Base-by-base conservation (phyloP, 2,113 vertebrate genomes). In the Phrynosoma blainvillii region DNA sequence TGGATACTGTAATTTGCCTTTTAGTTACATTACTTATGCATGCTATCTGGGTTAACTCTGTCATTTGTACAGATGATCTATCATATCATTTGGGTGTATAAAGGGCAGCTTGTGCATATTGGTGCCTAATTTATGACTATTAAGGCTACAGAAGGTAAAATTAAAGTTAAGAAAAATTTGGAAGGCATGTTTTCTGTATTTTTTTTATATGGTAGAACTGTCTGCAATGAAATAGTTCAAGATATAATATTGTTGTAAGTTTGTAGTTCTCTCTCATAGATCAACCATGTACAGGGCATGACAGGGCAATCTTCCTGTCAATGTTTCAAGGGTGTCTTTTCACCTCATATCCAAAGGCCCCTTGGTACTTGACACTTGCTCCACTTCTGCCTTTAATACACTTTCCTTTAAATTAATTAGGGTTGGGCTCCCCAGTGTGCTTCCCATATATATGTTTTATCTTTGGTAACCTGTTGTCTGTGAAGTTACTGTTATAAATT, bases 41-140 rank as follows among this genome's bases (percentile, higher is more conserved):
- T 76, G 25, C 5, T 27, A 88, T 89, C 21, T 93, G 87, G 93
- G 13, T 86, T 84, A 92, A 88, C 2, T 91, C 88, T 88, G 66
- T 30, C 47, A 76, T 89, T 89, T 94, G 27, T 86, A 81, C 1
- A 47, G 47, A 84, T 42, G 27, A 75, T 77, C 62, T 1, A 77
- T 54, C 27, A 36, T 82, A 90, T 52, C 4, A 25, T 16, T 40
- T 76, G 52, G 27, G 0, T 80, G 56, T 13, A 88, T 92, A 88
- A 82, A 74, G 18, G 85, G 27, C 42, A 86, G 59, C 1, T 20
- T 71, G 5, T 42, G 11, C 32, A 76, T 79, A 82, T 66, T 80
- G 40, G 91, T 84, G 2, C 16, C 65, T 59, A 59, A 73, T 77
- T 2, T 2, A 77, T 65, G 21, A 70, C 23, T 20, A 23, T 6